Percentiles rank a stretch among this genome's conserved stretches.
phyloP scores from a whole-genome alignment of 2,113 vertebrate species.

The Hemiscyllium ocellatum region DNA sequence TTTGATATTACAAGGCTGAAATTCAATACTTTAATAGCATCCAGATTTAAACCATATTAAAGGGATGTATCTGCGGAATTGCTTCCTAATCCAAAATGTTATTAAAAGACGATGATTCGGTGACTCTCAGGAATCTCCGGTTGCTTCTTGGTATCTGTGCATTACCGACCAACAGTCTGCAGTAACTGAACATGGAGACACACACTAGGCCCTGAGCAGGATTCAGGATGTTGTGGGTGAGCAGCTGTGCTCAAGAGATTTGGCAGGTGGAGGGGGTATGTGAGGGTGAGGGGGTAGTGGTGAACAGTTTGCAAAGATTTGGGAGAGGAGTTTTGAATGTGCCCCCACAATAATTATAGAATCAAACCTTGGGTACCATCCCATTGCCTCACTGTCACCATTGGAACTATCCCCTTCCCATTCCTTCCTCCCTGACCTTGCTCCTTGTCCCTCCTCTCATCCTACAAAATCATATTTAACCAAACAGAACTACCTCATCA shows the following conservation, averaged over 20 bases:
- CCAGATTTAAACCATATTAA: not conserved
- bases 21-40: not conserved
- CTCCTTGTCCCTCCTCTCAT: no score
- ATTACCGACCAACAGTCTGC: not conserved
- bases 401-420: not conserved
- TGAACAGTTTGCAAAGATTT: not conserved
- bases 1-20: not conserved
- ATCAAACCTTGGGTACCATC: not conserved
- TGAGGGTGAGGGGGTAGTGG: no score
- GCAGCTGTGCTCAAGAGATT: no score
- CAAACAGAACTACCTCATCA: no score
- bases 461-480: no score
- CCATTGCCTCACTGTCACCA: not conserved
- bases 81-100: not conserved
- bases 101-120: not conserved
- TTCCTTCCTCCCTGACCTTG: not conserved
- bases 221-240: not conserved
- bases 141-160: not conserved
- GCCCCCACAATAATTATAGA: not conserved
- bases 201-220: no score
- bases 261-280: no score
- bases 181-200: not conserved
- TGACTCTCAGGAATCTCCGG: not conserved
- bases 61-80: not conserved
- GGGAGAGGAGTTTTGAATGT: not conserved